Percentiles rank a stretch among this genome's conserved stretches.
phyloP scores from a whole-genome alignment of 1,140 invertebrate genomes.

The Spodoptera frugiperda region DNA sequence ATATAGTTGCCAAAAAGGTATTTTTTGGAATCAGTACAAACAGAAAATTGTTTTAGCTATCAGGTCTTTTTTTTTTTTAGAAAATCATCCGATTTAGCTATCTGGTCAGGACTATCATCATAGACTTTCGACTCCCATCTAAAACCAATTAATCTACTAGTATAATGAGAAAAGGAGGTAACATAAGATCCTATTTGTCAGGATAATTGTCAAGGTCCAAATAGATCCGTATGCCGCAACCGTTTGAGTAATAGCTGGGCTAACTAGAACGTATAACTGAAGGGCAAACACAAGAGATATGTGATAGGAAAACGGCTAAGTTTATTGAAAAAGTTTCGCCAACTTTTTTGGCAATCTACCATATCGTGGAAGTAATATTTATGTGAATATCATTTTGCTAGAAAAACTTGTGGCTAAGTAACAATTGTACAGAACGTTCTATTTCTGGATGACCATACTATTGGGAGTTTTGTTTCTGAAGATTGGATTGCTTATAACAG shows the following conservation, averaged over 20 bases:
- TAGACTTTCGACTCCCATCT: too few relatives aligned
- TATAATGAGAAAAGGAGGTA: background rate
- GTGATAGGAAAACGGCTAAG: background rate
- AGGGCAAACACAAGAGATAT: constrained; percentile 20
- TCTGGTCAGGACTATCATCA: too few relatives aligned
- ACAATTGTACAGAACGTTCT: too few relatives aligned
- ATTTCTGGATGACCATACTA: too few relatives aligned
- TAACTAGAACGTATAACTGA: constrained; percentile 12
- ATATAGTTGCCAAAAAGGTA: background rate
- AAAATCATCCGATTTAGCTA: too few relatives aligned
- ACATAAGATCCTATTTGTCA: constrained; percentile 15
- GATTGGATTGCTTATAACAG: too few relatives aligned
- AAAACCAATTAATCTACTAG: too few relatives aligned
- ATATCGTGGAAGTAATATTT: background rate
- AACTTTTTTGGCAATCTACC: constrained; percentile 18
- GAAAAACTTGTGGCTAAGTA: too few relatives aligned
- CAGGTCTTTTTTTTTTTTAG: too few relatives aligned
- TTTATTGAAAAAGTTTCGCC: constrained; percentile 14
- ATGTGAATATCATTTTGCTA: constrained; percentile 25
- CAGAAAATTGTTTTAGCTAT: too few relatives aligned
- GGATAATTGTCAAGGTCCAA: constrained; percentile 7
- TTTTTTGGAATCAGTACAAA: too few relatives aligned
- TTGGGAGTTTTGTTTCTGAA: too few relatives aligned
- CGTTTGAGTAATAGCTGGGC: constrained; percentile 4
- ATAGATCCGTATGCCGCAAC: constrained; percentile 18